Base-by-base conservation (phyloP, 2,113 vertebrate species). In the Atrichornis clamosus region DNA sequence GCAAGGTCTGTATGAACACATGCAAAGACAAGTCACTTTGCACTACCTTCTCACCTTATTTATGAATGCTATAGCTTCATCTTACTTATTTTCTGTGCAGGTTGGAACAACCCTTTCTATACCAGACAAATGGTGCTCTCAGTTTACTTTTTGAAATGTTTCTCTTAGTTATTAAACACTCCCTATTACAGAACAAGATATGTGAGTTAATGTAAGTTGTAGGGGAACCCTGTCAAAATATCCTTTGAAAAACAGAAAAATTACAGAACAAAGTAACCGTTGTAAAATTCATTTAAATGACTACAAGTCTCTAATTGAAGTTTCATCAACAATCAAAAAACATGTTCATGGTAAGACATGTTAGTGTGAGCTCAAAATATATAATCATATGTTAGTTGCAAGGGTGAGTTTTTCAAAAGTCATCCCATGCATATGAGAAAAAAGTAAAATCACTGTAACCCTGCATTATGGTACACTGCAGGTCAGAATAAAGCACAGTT, bases 321-420 rank as follows among this genome's bases (percentile, higher is more conserved):
- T 22, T 89, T 74, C 59, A 68, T 4, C 22, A n/a, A 60, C 33
- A 70, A 62, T 6, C 12, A 74, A 74, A 90, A 79, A 68, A 23
- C 1, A 4, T 0, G 9, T 15, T 63, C 11, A 2, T 4, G 1
- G 15, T 26, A 83, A 67, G 37, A 37, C 2, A 18, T 1, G 2
- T 53, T 73, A 68, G 5, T 7, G 7, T 9, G 13, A 78, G 8
- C 42, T 42, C 32, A 96, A 89, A 70, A 87, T 18, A 82, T 1
- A 42, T 4, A 56, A 74, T 4, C 11, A 32, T 9, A 16, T 1
- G 11, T 63, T 3, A 58, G 10, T 15, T 42, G 18, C 22, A 92
- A 49, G 13, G 42, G 5, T 32, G 20, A 1, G 63, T 86, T 84
- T 74, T 55, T 39, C 14, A 44, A 19, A 85, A 69, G 52, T 14